These are phyloP conservation scores for Bolborhynchus lineola DNA, from an alignment of 2,113 vertebrate species.

Conservation along the genomic window DNA sequence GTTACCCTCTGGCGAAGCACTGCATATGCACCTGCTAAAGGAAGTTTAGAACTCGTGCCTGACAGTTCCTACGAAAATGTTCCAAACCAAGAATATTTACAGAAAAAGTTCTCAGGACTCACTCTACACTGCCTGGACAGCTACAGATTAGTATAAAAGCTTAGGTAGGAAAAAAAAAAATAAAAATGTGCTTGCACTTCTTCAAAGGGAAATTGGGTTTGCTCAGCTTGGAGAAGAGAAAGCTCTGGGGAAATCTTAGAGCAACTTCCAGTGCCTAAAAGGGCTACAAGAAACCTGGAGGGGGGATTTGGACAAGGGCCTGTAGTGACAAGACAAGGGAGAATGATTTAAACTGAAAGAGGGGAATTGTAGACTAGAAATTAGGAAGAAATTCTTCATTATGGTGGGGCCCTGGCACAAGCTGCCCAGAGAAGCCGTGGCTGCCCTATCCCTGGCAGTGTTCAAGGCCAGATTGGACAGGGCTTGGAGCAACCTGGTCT, in stretches of 20 bases:
- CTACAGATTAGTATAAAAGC: background rate
- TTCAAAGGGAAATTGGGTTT: background rate
- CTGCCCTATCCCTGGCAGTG: too few relatives aligned
- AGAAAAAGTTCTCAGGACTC: background rate
- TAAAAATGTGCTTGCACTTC: background rate
- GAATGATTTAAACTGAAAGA: background rate
- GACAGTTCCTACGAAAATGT: background rate
- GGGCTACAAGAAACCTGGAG: background rate
- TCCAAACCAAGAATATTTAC: background rate
- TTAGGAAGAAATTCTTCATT: background rate
- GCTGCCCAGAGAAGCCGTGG: background rate
- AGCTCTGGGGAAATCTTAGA: background rate
- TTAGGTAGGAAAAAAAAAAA: background rate
- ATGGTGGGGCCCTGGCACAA: background rate
- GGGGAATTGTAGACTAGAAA: background rate
- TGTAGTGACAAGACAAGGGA: background rate
- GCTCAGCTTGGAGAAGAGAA: background rate
- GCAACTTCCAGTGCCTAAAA: background rate
- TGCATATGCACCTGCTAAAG: background rate
- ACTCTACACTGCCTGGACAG: background rate
- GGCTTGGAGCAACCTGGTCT: background rate
- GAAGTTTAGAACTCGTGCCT: background rate
- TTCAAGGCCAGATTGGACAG: background rate
- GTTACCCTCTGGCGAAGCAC: background rate
- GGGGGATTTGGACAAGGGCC: background rate